Percentiles rank a stretch among this genome's conserved stretches.
Conservation (phyloP, 2,888 invertebrate species). For the Dorcus parallelipipedus region DNA sequence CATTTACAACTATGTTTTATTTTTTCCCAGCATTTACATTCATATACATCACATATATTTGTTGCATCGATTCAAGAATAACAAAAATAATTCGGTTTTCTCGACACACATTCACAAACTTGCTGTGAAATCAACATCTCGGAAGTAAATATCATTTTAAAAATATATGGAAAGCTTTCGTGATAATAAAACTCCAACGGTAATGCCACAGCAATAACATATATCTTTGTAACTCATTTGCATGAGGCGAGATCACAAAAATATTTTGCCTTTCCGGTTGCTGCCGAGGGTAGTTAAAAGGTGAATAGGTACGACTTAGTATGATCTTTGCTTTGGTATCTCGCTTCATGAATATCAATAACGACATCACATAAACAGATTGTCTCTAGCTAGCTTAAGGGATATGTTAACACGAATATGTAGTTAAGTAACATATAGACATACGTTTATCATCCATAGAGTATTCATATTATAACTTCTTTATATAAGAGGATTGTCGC, state of each 20-base stretch:
- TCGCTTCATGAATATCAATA: background rate
- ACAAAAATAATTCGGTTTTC: conserved; percentile 45
- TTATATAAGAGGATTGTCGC: conserved; percentile 44
- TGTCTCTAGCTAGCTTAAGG: conserved; percentile 44
- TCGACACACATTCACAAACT: conserved; percentile 13
- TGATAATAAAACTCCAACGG: conserved; percentile 25
- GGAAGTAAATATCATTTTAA: background rate
- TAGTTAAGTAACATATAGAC: conserved; percentile 22
- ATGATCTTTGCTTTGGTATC: background rate
- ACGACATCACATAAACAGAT: conserved; percentile 45
- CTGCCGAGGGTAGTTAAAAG: background rate
- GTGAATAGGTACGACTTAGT: background rate
- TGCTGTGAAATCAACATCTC: conserved; percentile 16
- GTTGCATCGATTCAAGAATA: conserved; percentile 28
- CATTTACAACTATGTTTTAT: conserved; percentile 8
- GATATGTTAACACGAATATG: conserved; percentile 40
- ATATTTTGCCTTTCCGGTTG: background rate
- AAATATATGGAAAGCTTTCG: conserved; percentile 1
- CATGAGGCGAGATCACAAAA: conserved; percentile 5
- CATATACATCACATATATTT: conserved; percentile 45
- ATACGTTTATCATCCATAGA: conserved; percentile 3
- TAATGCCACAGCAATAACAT: conserved; percentile 36
- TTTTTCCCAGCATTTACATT: conserved; percentile 33
- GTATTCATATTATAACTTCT: conserved; percentile 15
- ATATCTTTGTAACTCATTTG: conserved; percentile 20